These are phyloP conservation scores for Mola mola DNA, from an alignment of 2,113 vertebrate species.

Conservation along the genomic window DNA sequence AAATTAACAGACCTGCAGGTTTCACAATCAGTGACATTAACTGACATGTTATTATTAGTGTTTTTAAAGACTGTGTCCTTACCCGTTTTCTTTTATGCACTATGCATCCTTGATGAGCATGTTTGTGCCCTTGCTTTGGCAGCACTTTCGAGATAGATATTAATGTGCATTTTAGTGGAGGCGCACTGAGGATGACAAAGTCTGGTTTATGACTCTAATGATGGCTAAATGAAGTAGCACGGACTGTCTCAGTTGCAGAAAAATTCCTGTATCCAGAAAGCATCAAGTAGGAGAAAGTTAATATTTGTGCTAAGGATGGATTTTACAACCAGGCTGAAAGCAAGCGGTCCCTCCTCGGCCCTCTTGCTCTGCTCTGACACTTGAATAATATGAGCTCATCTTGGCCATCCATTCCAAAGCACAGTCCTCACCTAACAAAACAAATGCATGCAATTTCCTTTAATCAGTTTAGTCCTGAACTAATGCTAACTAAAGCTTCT, in stretches of 20 bases:
- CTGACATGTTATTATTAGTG: neutral
- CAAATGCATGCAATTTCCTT: constrained; percentile 18
- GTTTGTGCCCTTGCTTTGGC: neutral
- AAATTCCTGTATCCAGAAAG: constrained; percentile 26
- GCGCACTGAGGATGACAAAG: constrained; percentile 15
- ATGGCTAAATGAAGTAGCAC: constrained; percentile 8
- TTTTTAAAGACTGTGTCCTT: constrained; percentile 6
- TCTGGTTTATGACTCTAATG: constrained; percentile 38
- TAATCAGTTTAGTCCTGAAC: constrained; percentile 9
- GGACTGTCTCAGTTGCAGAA: constrained; percentile 13
- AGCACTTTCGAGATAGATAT: constrained; percentile 18
- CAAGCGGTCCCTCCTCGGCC: neutral
- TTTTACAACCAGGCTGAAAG: constrained; percentile 16
- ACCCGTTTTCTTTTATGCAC: neutral
- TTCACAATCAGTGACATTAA: neutral
- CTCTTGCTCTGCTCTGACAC: constrained; percentile 3
- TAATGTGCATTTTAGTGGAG: constrained; percentile 18
- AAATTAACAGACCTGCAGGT: neutral
- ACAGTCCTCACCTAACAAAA: constrained; percentile 7
- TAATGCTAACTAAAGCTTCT: constrained; percentile 5
- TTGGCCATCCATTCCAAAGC: constrained; percentile 7
- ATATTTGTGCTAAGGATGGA: constrained; percentile 22
- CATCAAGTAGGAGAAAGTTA: constrained; percentile 11
- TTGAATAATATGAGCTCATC: neutral
- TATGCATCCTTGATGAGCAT: neutral